These are phyloP conservation scores for Drosophila virilis DNA, from an alignment of 1,140 invertebrate species.

Conservation along the genomic window DNA sequence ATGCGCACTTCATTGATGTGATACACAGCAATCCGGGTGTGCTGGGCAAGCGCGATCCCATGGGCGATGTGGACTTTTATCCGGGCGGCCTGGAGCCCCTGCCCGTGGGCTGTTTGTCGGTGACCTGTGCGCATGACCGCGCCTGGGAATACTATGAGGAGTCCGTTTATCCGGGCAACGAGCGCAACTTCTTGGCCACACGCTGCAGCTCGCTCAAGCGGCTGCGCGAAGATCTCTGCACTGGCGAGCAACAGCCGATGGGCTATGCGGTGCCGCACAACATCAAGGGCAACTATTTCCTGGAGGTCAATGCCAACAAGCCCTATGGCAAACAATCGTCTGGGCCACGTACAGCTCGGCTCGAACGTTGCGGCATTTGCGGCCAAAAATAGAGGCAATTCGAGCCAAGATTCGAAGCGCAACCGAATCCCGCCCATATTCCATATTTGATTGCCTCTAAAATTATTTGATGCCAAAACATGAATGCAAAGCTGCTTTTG, in stretches of 20 bases:
- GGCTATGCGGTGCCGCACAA: constrained; percentile 58
- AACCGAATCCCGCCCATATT: background rate
- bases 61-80: constrained; percentile 90
- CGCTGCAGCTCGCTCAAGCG: constrained; percentile 67
- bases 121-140: constrained; percentile 87
- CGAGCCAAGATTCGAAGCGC: background rate
- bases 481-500: background rate
- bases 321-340: constrained; percentile 57
- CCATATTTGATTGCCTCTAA: no score
- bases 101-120: constrained; percentile 85
- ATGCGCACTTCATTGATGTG: constrained; percentile 88
- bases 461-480: background rate
- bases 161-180: constrained; percentile 85
- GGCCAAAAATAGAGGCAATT: background rate
- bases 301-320: constrained; percentile 51
- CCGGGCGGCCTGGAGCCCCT: constrained; percentile 84
- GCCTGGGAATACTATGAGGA: constrained; percentile 87
- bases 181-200: constrained; percentile 66
- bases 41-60: constrained; percentile 85
- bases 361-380: constrained; percentile 50
- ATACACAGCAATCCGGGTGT: constrained; percentile 91
- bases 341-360: background rate
- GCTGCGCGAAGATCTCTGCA: constrained; percentile 56
- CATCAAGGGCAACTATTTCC: constrained; percentile 75
- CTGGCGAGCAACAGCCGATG: constrained; percentile 63